These are phyloP conservation scores for Epizoanthus stellaris DNA, from an alignment of 92 coral and sea anemone species.

Conservation along the genomic window DNA sequence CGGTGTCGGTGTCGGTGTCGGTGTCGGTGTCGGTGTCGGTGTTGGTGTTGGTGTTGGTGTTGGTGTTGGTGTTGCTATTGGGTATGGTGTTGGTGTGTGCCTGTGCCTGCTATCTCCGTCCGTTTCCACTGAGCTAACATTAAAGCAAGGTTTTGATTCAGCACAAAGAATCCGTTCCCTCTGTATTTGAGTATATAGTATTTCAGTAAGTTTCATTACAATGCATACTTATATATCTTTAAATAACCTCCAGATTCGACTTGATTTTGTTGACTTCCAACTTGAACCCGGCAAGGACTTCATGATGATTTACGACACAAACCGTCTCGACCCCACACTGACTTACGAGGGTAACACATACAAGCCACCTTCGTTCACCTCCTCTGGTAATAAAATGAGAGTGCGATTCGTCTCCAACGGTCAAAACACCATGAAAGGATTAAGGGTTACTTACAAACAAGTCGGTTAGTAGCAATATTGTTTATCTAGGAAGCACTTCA, in stretches of 20 bases:
- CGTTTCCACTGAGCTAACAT: too few relatives aligned
- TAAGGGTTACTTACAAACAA: conserved; percentile 72
- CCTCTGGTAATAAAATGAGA: conserved; percentile 84
- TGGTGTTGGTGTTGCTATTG: too few relatives aligned
- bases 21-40: too few relatives aligned
- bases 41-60: too few relatives aligned
- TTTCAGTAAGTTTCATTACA: too few relatives aligned
- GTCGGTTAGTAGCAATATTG: conserved; percentile 72
- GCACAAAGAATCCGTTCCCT: too few relatives aligned
- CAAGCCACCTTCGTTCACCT: conserved; percentile 81
- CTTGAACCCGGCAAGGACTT: conserved; percentile 76
- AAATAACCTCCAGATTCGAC: conserved; percentile 54
- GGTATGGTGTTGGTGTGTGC: too few relatives aligned
- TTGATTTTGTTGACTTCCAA: conserved; percentile 81
- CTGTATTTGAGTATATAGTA: too few relatives aligned
- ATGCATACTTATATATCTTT: too few relatives aligned
- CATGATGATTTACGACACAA: conserved; percentile 79
- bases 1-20: too few relatives aligned
- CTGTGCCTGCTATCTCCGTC: too few relatives aligned
- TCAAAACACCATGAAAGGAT: conserved; percentile 77
- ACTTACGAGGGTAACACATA: conserved; percentile 73
- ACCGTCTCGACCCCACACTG: conserved; percentile 56
- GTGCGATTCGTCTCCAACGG: conserved; percentile 84
- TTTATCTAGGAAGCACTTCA: not conserved
- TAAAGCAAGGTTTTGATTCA: too few relatives aligned